phyloP scores from a whole-genome alignment of 2,797 vertebrate genomes.

The Varecia variegata region DNA sequence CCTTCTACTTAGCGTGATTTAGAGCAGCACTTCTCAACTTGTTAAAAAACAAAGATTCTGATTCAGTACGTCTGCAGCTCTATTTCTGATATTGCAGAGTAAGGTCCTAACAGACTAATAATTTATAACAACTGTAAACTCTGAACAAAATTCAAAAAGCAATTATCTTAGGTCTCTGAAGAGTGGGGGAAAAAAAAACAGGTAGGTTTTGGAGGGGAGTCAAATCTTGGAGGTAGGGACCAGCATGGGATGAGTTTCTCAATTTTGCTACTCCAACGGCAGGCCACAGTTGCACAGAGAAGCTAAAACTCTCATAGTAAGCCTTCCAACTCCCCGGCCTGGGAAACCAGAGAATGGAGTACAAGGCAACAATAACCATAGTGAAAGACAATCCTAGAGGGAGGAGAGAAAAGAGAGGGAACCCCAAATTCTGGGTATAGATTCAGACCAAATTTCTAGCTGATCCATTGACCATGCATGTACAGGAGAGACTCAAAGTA shows the following conservation, averaged over 20 bases:
- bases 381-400: background rate
- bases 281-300: background rate
- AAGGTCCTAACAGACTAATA: background rate
- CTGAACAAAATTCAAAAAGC: background rate
- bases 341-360: background rate
- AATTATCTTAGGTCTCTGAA: background rate
- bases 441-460: background rate
- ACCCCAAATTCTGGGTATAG: background rate
- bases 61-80: background rate
- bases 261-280: background rate
- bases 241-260: background rate
- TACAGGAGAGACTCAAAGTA: background rate
- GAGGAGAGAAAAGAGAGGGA: background rate
- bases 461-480: accelerated
- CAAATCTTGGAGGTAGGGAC: background rate
- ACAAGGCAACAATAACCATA: background rate
- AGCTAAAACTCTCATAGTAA: background rate
- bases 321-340: background rate
- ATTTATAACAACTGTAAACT: background rate
- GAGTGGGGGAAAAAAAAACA: background rate
- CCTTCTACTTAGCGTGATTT: background rate
- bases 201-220: background rate
- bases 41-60: background rate
- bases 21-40: background rate
- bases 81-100: background rate